phyloP scores from a whole-genome alignment of 2,797 vertebrate genomes.

The Falco columbarius region DNA sequence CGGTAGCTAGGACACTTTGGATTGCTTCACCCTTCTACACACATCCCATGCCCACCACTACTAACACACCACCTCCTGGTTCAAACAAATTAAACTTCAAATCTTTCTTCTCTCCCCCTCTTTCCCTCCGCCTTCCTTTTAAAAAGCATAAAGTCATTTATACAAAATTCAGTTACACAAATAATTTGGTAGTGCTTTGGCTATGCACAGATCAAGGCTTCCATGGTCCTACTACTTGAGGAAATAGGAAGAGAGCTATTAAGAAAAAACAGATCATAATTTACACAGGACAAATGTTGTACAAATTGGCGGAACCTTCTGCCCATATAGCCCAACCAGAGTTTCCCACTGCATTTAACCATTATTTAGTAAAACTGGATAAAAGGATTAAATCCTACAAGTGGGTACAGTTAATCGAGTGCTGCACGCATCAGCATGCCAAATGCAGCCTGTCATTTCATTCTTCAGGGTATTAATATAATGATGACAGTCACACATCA shows the following conservation, averaged over 20 bases:
- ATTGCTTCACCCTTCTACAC: not conserved
- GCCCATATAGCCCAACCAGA: not conserved
- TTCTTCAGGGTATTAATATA: not conserved
- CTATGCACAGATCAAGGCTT: not conserved
- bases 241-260: not conserved
- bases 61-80: not conserved
- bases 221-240: not conserved
- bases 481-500: not conserved
- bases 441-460: not conserved
- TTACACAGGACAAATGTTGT: not conserved
- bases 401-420: not conserved
- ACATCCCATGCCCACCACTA: not conserved
- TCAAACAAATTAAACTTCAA: not conserved
- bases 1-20: conserved; percentile 14
- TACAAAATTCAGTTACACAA: not conserved
- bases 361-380: not conserved
- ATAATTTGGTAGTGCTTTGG: not conserved
- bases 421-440: not conserved
- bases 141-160: not conserved
- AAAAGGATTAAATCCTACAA: not conserved
- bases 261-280: not conserved
- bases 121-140: not conserved
- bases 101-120: not conserved
- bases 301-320: not conserved
- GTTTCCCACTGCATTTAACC: not conserved